Evolutionary conservation across 1,140 invertebrate genomes (phyloP).

Genomic region (Habropoda laboriosa): DNA sequence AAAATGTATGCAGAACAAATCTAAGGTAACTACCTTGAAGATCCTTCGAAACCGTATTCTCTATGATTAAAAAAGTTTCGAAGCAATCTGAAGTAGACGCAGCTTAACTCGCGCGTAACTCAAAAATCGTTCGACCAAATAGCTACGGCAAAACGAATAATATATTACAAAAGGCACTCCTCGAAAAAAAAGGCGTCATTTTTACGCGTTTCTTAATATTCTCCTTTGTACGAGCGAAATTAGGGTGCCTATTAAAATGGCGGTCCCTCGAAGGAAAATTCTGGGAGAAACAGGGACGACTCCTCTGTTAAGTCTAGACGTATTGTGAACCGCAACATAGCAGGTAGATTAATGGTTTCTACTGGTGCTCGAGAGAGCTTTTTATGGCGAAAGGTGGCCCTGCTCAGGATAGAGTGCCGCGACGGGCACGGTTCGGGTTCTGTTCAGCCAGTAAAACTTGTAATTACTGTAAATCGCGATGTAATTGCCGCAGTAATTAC

Average conservation of each 20-base stretch:
- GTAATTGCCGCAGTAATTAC: conserved; percentile 55
- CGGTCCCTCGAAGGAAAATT: conserved; percentile 24
- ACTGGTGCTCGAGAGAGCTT: conserved; percentile 23
- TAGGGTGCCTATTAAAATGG: conserved; percentile 35
- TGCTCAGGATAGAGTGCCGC: conserved; percentile 23
- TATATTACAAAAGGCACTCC: too few species aligned
- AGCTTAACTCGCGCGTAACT: too few species aligned
- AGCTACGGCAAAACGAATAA: neutral
- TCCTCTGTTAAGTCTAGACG: conserved; percentile 40
- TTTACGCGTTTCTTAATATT: neutral
- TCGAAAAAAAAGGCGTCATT: neutral
- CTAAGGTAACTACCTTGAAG: too few species aligned
- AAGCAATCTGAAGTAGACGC: too few species aligned
- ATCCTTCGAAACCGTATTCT: too few species aligned
- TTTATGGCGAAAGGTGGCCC: conserved; percentile 42
- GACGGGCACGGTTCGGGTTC: conserved; percentile 44
- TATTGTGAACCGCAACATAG: conserved; percentile 28
- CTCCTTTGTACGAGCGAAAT: neutral
- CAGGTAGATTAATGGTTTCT: conserved; percentile 46
- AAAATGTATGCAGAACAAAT: too few species aligned
- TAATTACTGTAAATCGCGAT: conserved; percentile 57
- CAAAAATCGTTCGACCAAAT: neutral
- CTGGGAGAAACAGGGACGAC: neutral
- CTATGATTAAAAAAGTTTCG: too few species aligned
- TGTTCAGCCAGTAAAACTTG: conserved; percentile 53